Evolutionary conservation across 2,797 vertebrate species (phyloP).

Genomic region (Thaleichthys pacificus): DNA sequence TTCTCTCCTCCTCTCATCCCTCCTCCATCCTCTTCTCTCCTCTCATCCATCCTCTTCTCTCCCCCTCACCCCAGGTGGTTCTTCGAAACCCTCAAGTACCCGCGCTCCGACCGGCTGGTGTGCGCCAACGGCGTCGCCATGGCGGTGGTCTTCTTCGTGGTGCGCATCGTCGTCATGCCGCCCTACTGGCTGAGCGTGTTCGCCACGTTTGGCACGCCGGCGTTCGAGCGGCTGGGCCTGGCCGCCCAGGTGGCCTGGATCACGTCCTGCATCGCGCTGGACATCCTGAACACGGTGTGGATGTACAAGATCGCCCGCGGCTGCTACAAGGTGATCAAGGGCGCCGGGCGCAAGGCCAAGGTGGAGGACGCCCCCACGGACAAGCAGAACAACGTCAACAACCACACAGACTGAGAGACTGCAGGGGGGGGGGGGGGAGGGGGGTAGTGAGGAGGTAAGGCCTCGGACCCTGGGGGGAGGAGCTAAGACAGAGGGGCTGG

Average conservation of each 20-base stretch:
- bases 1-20: too few species aligned
- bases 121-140: constrained; percentile 76
- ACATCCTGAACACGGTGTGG: constrained; percentile 78
- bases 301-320: constrained; percentile 80
- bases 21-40: neutral
- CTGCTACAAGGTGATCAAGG: constrained; percentile 77
- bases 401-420: constrained; percentile 73
- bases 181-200: constrained; percentile 81
- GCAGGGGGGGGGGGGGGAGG: neutral
- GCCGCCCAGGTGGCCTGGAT: constrained; percentile 84
- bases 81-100: constrained; percentile 72
- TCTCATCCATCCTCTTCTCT: neutral
- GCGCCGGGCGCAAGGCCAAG: constrained; percentile 38
- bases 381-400: constrained; percentile 62
- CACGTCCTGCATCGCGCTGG: constrained; percentile 78
- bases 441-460: neutral
- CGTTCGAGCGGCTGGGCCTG: constrained; percentile 75
- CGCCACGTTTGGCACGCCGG: constrained; percentile 77
- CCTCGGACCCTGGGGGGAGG: constrained; percentile 8
- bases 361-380: constrained; percentile 30
- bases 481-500: neutral
- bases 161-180: constrained; percentile 80
- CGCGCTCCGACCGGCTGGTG: constrained; percentile 73
- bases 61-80: constrained; percentile 72
- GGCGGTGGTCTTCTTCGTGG: constrained; percentile 78